Conservation (phyloP, 2,888 invertebrate species). For the Troides oblongomaculatus region DNA sequence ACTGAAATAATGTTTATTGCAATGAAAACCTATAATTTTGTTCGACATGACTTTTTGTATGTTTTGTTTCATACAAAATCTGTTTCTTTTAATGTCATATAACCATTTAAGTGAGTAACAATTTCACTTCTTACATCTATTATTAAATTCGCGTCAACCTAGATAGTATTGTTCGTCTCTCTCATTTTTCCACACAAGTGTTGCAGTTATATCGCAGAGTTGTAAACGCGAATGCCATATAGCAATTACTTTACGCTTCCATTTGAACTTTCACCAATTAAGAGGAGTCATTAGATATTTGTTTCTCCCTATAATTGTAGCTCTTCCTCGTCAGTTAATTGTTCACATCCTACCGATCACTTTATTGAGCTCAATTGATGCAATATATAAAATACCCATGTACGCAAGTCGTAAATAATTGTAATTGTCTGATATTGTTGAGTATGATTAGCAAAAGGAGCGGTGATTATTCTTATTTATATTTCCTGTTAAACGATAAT, state of each 20-base stretch:
- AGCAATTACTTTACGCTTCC: conserved; percentile 26
- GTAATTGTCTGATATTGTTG: conserved; percentile 12
- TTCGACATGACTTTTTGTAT: too few species aligned
- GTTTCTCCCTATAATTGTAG: conserved; percentile 57
- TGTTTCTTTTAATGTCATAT: neutral
- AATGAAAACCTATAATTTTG: too few species aligned
- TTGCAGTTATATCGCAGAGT: conserved; percentile 4
- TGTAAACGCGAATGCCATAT: conserved; percentile 13
- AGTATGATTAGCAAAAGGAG: neutral
- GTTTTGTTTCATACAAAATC: too few species aligned
- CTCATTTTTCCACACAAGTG: neutral
- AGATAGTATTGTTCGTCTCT: neutral
- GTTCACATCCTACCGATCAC: conserved; percentile 61
- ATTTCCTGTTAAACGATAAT: neutral
- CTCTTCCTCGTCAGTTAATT: conserved; percentile 63
- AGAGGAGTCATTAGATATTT: conserved; percentile 28
- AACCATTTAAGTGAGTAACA: neutral
- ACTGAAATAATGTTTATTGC: too few species aligned
- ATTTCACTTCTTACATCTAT: neutral
- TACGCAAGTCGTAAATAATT: conserved; percentile 19
- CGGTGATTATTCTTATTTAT: neutral
- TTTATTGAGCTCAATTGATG: conserved; percentile 41
- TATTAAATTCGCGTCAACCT: neutral
- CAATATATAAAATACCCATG: conserved; percentile 36
- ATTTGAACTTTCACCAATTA: conserved; percentile 30